A percentile compares a stretch with the other conserved stretches of the same genome.
phyloP scores from a whole-genome alignment of 2,797 vertebrate species.

The Myotis daubentonii region DNA sequence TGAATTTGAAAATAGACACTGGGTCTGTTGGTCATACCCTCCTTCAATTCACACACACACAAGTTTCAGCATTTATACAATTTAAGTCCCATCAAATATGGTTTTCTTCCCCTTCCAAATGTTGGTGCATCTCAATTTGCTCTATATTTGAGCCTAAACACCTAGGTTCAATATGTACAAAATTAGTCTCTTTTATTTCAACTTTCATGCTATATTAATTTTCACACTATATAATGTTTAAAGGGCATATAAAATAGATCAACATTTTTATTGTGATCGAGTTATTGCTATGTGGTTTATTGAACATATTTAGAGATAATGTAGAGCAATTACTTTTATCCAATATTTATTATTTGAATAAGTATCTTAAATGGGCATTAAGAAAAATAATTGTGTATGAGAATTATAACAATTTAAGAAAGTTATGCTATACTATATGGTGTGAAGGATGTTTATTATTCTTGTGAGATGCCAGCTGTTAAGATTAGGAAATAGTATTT shows the following conservation, averaged over 20 bases:
- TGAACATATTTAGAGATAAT: background rate
- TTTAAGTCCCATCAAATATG: rapidly evolving
- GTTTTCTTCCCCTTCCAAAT: background rate
- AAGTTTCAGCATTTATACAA: background rate
- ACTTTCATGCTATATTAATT: background rate
- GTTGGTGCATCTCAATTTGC: background rate
- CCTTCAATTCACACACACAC: background rate
- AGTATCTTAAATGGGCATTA: background rate
- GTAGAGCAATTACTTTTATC: background rate
- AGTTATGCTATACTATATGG: background rate
- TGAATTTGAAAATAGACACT: background rate
- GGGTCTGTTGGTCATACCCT: background rate
- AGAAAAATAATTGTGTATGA: background rate
- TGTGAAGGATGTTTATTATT: background rate
- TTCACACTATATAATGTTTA: background rate
- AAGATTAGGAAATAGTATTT: background rate
- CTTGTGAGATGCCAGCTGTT: background rate
- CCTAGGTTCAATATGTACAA: background rate
- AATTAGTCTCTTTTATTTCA: background rate
- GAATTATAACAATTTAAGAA: background rate
- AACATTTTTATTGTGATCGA: background rate
- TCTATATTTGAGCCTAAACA: background rate
- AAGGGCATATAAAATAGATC: background rate
- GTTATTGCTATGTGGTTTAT: background rate
- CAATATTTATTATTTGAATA: background rate